Conservation (phyloP, 2,797 vertebrate genomes). For the Anas georgica region DNA sequence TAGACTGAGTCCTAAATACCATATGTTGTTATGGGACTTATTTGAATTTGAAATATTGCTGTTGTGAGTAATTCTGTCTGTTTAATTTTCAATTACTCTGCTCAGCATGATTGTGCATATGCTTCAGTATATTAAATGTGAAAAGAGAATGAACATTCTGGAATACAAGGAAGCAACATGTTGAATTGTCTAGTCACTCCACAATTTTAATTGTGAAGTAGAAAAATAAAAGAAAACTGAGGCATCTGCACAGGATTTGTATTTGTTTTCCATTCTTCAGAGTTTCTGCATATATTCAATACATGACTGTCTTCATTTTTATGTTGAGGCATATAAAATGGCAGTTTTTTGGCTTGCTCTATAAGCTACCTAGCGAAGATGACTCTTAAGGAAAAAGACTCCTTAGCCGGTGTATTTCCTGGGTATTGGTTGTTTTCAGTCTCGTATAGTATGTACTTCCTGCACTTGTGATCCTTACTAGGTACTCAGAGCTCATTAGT, state of each 20-base stretch:
- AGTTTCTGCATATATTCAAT: background rate
- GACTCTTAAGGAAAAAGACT: background rate
- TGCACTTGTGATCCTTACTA: background rate
- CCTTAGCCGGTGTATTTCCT: background rate
- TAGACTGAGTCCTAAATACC: background rate
- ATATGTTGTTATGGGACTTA: background rate
- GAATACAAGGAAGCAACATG: background rate
- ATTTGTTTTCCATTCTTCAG: background rate
- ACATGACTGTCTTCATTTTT: background rate
- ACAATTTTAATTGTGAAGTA: background rate
- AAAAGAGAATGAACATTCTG: background rate
- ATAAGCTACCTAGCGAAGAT: background rate
- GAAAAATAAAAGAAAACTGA: background rate
- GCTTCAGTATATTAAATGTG: background rate
- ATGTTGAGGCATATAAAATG: background rate
- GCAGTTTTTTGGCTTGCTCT: background rate
- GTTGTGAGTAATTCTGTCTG: conserved; percentile 12
- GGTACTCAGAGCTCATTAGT: background rate
- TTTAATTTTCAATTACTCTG: conserved; percentile 1
- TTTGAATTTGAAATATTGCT: conserved; percentile 42
- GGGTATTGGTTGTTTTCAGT: background rate
- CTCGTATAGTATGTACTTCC: rapidly evolving
- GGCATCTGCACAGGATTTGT: background rate
- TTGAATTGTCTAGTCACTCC: background rate
- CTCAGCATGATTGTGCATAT: background rate